These are phyloP conservation scores for Phymanthus crucifer DNA, from an alignment of 92 coral and sea anemone genomes.

Conservation along the genomic window DNA sequence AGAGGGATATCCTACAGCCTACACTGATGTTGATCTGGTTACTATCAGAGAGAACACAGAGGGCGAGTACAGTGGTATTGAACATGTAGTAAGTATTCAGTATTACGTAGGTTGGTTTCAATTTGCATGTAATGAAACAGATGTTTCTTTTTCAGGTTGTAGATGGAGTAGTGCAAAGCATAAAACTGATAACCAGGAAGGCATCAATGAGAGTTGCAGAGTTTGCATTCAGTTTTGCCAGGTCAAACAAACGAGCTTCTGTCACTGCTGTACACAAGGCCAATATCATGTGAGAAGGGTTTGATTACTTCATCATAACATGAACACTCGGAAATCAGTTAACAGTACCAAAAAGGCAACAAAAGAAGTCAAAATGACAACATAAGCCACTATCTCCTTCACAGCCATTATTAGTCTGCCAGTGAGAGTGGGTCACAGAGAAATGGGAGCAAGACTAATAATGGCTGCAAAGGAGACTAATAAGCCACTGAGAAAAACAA, in stretches of 20 bases:
- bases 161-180: slow-evolving; percentile 98
- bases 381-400: too few species aligned
- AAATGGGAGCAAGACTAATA: too few species aligned
- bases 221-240: slow-evolving; percentile 94
- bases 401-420: too few species aligned
- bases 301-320: too few species aligned
- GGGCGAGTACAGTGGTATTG: slow-evolving; percentile 99
- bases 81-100: slow-evolving; percentile 74
- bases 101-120: background rate
- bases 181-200: slow-evolving; percentile 92
- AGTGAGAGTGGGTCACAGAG: too few species aligned
- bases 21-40: slow-evolving; percentile 81
- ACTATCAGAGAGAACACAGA: slow-evolving; percentile 98
- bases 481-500: too few species aligned
- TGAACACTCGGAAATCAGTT: too few species aligned
- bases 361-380: too few species aligned
- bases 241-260: slow-evolving; percentile 82
- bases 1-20: slow-evolving; percentile 96
- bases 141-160: slow-evolving; percentile 65
- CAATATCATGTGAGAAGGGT: slow-evolving; percentile 82
- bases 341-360: too few species aligned
- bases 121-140: background rate
- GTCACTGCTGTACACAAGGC: slow-evolving; percentile 99
- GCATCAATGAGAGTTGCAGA: slow-evolving; percentile 99
- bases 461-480: too few species aligned